phyloP scores from a whole-genome alignment of 2,113 vertebrate species.

The Pseudopipra pipra region DNA sequence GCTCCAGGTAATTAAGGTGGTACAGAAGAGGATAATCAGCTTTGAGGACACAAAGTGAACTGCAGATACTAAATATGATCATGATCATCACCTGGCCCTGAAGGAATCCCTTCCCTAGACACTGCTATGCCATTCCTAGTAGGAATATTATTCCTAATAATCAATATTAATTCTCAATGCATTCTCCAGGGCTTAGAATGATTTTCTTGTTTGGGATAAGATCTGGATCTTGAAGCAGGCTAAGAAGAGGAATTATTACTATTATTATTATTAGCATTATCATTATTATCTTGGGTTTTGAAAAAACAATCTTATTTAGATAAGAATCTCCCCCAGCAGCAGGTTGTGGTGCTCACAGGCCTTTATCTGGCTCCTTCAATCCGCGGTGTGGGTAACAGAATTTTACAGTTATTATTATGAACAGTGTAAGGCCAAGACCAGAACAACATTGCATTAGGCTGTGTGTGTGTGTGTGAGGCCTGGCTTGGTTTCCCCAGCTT shows the following conservation, averaged over 20 bases:
- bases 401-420: constrained; percentile 39
- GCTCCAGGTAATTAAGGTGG: background rate
- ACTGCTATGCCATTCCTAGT: background rate
- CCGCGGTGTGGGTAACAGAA: background rate
- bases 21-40: constrained; percentile 1
- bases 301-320: constrained; percentile 30
- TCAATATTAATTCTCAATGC: constrained; percentile 51
- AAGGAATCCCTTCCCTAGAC: background rate
- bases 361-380: background rate
- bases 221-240: background rate
- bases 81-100: background rate
- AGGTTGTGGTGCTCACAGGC: background rate
- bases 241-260: constrained; percentile 1
- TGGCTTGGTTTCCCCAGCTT: background rate
- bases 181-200: constrained; percentile 14
- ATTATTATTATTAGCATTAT: constrained; percentile 32
- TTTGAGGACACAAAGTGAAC: background rate
- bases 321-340: constrained; percentile 20
- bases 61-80: background rate
- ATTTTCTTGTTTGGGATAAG: constrained; percentile 37
- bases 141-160: constrained; percentile 49
- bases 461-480: background rate
- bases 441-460: background rate
- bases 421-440: constrained; percentile 3
- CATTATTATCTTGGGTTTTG: background rate